A percentile compares a stretch with the other conserved stretches of the same genome.
Evolutionary conservation across 2,113 vertebrate genomes (phyloP).

Genomic region (Castor canadensis): DNA sequence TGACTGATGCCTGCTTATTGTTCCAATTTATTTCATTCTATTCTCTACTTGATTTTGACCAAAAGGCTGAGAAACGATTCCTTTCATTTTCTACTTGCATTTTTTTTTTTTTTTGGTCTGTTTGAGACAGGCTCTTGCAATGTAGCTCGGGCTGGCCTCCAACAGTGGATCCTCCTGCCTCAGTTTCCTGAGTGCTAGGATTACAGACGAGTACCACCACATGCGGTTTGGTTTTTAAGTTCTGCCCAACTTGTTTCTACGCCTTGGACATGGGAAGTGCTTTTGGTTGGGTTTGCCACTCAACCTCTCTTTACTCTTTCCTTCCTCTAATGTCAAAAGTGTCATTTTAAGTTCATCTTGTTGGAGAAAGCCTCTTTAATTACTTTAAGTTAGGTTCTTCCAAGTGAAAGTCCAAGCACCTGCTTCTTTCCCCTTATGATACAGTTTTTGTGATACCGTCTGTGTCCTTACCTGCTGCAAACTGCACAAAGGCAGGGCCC

Average conservation of each 20-base stretch:
- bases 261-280: not conserved
- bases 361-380: not conserved
- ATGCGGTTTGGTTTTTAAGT: not conserved
- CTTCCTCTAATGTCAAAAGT: not conserved
- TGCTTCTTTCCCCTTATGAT: not conserved
- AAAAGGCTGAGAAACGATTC: no score
- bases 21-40: not conserved
- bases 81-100: no score
- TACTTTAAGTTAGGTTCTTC: not conserved
- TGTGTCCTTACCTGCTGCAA: not conserved
- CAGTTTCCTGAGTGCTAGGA: no score
- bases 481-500: not conserved
- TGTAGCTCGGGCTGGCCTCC: no score
- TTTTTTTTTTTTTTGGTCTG: no score
- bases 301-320: not conserved
- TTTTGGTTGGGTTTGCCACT: not conserved
- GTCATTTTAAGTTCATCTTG: not conserved
- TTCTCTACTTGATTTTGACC: not conserved
- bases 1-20: not conserved
- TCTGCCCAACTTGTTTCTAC: not conserved
- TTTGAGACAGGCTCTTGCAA: no score
- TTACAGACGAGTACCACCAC: no score
- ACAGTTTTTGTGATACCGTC: rapidly evolving
- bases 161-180: no score
- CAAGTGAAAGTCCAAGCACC: not conserved